phyloP scores from a whole-genome alignment of 2,113 vertebrate species.

The Paramisgurnus dabryanus region DNA sequence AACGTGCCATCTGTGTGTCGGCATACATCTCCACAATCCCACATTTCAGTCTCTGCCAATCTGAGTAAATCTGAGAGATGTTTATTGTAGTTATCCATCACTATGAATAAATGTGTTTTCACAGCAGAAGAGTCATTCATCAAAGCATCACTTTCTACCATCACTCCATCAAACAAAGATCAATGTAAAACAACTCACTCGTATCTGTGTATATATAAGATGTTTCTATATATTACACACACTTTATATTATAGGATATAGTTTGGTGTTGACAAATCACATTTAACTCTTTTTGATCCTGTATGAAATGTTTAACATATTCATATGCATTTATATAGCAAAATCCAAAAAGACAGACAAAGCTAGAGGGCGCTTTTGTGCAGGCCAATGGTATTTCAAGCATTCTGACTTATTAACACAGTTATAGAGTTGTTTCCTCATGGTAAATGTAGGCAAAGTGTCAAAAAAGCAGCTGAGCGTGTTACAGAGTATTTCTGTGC shows the following conservation, averaged over 20 bases:
- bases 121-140: constrained; percentile 8
- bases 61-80: constrained; percentile 6
- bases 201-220: not conserved
- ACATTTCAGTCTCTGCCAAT: constrained; percentile 12
- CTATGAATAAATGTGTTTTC: not conserved
- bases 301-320: not conserved
- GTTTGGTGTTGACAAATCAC: too few relatives aligned
- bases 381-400: too few relatives aligned
- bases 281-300: not conserved
- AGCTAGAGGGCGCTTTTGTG: too few relatives aligned
- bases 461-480: too few relatives aligned
- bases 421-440: too few relatives aligned
- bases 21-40: constrained; percentile 3
- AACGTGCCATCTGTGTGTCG: not conserved
- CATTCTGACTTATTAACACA: too few relatives aligned
- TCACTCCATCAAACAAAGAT: constrained; percentile 11
- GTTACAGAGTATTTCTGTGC: too few relatives aligned
- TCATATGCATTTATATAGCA: constrained; percentile 3
- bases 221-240: not conserved
- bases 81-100: not conserved
- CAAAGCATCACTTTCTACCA: constrained; percentile 32
- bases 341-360: not conserved
- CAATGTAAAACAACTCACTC: constrained; percentile 30
- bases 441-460: too few relatives aligned
- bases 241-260: too few relatives aligned